Conservation (phyloP, 2,113 vertebrate species). For the Chaenocephalus aceratus region DNA sequence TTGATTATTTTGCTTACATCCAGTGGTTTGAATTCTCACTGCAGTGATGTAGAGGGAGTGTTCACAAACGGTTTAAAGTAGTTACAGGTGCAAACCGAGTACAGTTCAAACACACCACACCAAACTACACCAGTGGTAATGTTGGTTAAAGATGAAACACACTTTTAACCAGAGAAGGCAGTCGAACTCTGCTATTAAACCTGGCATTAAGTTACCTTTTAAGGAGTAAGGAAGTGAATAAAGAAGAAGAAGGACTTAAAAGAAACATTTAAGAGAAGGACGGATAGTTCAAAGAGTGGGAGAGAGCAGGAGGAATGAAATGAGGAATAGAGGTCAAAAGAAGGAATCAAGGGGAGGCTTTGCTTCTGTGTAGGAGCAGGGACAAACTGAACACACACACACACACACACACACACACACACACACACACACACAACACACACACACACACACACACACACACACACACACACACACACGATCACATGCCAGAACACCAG, state of each 20-base stretch:
- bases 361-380: slow-evolving; percentile 3
- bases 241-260: neutral
- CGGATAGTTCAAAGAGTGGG: slow-evolving; percentile 9
- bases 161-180: neutral
- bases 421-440: neutral
- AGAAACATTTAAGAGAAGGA: slow-evolving; percentile 1
- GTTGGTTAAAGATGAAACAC: neutral
- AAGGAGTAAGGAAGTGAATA: neutral
- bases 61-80: neutral
- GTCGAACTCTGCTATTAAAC: neutral
- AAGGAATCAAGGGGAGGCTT: slow-evolving; percentile 25
- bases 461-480: slow-evolving; percentile 11
- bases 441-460: neutral
- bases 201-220: neutral
- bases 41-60: neutral
- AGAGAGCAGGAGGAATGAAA: slow-evolving; percentile 8
- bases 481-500: slow-evolving; percentile 54
- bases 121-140: neutral
- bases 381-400: neutral
- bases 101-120: neutral
- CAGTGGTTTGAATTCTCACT: neutral
- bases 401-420: neutral
- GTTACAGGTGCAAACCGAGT: neutral
- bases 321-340: slow-evolving; percentile 50
- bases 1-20: neutral